A percentile compares a stretch with the other conserved stretches of the same genome.
phyloP scores from a whole-genome alignment of 2,888 invertebrate species.

The Augochlorella aurata region DNA sequence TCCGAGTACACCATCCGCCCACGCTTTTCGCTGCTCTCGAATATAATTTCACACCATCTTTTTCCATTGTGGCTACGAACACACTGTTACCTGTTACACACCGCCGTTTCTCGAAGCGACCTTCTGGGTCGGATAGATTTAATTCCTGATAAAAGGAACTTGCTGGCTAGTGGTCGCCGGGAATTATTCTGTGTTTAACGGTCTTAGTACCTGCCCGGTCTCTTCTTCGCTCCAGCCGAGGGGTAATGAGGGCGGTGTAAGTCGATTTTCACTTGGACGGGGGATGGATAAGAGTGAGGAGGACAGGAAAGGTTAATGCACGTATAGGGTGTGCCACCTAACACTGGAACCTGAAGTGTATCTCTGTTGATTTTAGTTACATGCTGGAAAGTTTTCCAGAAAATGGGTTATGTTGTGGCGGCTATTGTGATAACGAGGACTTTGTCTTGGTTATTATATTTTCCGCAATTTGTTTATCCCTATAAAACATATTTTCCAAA shows the following conservation, averaged over 20 bases:
- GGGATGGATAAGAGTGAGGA: neutral
- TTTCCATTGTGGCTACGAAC: constrained; percentile 23
- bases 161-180: constrained; percentile 66
- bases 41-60: constrained; percentile 32
- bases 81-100: constrained; percentile 23
- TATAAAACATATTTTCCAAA: no score
- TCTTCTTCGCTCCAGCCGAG: constrained; percentile 12
- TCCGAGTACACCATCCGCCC: neutral
- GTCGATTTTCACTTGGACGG: neutral
- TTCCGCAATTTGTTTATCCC: no score
- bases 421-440: no score
- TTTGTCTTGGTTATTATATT: no score
- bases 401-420: neutral
- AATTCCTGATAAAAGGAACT: constrained; percentile 56
- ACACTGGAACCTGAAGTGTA: neutral
- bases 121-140: constrained; percentile 38
- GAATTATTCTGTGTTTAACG: constrained; percentile 20
- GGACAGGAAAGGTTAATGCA: neutral
- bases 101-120: constrained; percentile 24
- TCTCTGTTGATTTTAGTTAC: neutral
- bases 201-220: neutral
- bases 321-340: neutral
- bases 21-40: constrained; percentile 19
- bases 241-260: constrained; percentile 24
- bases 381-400: neutral